Conservation (phyloP, 2,888 invertebrate genomes). For the Melanostoma mellinum region DNA sequence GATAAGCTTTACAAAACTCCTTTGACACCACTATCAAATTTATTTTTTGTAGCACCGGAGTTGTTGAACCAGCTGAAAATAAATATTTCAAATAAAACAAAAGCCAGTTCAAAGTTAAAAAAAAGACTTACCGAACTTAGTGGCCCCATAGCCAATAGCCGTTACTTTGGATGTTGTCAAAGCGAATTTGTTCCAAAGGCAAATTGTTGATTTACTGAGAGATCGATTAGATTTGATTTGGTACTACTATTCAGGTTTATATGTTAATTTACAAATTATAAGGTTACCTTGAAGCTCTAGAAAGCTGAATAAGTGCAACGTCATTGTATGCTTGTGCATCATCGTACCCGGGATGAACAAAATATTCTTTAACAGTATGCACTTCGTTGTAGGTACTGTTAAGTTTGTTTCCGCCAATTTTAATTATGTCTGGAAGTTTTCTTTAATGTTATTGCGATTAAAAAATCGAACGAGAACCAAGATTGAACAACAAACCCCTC, state of each 20-base stretch:
- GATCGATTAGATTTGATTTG: background rate
- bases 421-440: slow-evolving; percentile 44
- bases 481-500: slow-evolving; percentile 38
- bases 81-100: background rate
- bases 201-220: slow-evolving; percentile 38
- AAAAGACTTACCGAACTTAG: slow-evolving; percentile 41
- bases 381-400: slow-evolving; percentile 55
- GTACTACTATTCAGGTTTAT: background rate
- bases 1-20: slow-evolving; percentile 28
- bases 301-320: slow-evolving; percentile 45
- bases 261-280: background rate
- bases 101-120: slow-evolving; percentile 26
- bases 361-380: slow-evolving; percentile 13
- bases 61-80: slow-evolving; percentile 46
- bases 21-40: slow-evolving; percentile 32
- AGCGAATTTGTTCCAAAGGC: slow-evolving; percentile 45
- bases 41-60: slow-evolving; percentile 46
- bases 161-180: slow-evolving; percentile 29
- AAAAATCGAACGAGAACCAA: background rate
- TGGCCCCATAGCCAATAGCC: slow-evolving; percentile 62
- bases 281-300: slow-evolving; percentile 24
- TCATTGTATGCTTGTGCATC: slow-evolving; percentile 41
- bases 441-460: slow-evolving; percentile 19
- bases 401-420: slow-evolving; percentile 52
- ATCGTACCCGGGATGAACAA: slow-evolving; percentile 41